These are phyloP conservation scores for Styela clava DNA, from an alignment of 23 tunicate species.

Conservation along the genomic window DNA sequence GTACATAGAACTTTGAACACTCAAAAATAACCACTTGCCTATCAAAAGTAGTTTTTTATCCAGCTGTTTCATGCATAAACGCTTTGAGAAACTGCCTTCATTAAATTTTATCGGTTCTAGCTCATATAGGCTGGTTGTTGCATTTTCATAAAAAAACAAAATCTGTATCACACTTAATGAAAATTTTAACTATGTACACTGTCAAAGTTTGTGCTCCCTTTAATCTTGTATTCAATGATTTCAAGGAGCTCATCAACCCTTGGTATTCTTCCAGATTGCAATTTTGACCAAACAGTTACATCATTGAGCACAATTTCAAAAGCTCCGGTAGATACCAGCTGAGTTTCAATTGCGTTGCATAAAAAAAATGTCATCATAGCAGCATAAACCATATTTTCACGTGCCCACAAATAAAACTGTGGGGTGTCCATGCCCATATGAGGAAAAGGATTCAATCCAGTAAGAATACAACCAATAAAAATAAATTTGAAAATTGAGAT, in stretches of 20 bases:
- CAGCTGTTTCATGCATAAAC: constrained; percentile 1
- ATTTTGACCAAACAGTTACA: constrained; percentile 88
- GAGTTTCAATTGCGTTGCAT: constrained; percentile 93
- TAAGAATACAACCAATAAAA: constrained; percentile 67
- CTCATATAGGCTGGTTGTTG: not conserved
- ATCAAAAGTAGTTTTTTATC: not conserved
- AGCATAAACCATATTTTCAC: constrained; percentile 85
- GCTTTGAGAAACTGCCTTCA: constrained; percentile 21
- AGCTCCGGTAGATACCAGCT: constrained; percentile 91
- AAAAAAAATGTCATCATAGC: constrained; percentile 88
- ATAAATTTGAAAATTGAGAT: constrained; percentile 65
- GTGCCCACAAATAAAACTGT: constrained; percentile 65
- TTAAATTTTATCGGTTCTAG: not conserved
- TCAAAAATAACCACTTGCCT: not conserved
- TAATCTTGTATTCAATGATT: constrained; percentile 79
- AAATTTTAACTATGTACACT: constrained; percentile 14
- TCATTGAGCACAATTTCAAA: constrained; percentile 87
- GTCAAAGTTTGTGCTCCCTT: constrained; percentile 21
- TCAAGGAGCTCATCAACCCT: constrained; percentile 80
- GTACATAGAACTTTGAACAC: not conserved
- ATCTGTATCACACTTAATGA: too few species aligned
- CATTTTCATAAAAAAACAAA: not conserved
- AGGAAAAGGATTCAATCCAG: constrained; percentile 70
- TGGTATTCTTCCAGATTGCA: constrained; percentile 86
- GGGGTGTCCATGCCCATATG: constrained; percentile 77